Evolutionary conservation across 2,888 invertebrate species (phyloP).

Genomic region (Therioaphis trifolii): DNA sequence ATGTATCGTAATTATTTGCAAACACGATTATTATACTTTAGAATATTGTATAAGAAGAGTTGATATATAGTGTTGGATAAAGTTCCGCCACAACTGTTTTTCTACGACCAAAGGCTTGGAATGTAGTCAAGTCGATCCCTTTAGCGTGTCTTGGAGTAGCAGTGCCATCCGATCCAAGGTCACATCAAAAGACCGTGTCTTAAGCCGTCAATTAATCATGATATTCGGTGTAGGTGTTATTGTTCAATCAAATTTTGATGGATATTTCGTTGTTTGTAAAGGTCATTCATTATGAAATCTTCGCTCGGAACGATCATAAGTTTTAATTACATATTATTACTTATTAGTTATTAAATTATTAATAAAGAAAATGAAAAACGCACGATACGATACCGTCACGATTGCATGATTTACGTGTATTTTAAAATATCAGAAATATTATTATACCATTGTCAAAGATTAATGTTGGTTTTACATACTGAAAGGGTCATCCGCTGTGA

Average conservation of each 20-base stretch:
- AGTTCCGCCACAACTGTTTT: too few relatives aligned
- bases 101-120: too few relatives aligned
- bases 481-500: too few relatives aligned
- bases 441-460: too few relatives aligned
- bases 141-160: neutral
- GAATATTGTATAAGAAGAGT: too few relatives aligned
- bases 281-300: slow-evolving; percentile 22
- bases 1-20: too few relatives aligned
- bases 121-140: neutral
- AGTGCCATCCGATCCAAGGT: neutral
- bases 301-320: neutral
- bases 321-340: slow-evolving; percentile 5
- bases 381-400: neutral
- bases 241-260: neutral
- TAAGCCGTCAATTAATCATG: slow-evolving; percentile 27
- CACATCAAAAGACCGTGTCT: neutral
- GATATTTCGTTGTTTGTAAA: slow-evolving; percentile 7
- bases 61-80: too few relatives aligned
- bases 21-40: too few relatives aligned
- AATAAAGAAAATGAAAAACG: neutral
- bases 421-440: too few relatives aligned
- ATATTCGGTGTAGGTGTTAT: slow-evolving; percentile 2
- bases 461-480: too few relatives aligned
- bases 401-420: too few relatives aligned
- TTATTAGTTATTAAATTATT: neutral